Conservation (phyloP, 2,888 invertebrate species). For the Creontiades dilutus region DNA sequence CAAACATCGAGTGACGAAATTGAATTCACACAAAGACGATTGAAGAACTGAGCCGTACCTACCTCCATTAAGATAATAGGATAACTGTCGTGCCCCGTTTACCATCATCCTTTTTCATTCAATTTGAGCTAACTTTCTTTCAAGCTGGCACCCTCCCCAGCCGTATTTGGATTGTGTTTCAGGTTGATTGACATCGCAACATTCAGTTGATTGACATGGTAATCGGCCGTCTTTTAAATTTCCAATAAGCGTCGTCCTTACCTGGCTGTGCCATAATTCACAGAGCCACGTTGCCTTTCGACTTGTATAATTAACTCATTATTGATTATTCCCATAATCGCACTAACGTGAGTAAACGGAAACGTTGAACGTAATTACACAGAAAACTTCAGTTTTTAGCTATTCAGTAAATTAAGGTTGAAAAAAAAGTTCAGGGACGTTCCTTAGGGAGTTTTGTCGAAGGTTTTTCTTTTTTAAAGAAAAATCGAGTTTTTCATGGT, state of each 20-base stretch:
- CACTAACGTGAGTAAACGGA: not conserved
- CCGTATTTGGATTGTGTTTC: conserved; percentile 15
- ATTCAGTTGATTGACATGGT: not conserved
- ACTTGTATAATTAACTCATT: not conserved
- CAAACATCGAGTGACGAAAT: too few species aligned
- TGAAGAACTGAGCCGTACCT: not conserved
- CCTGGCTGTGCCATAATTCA: not conserved
- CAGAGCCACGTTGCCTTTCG: not conserved
- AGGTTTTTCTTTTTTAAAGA: too few species aligned
- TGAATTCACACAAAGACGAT: not conserved
- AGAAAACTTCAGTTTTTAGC: too few species aligned
- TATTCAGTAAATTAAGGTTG: too few species aligned
- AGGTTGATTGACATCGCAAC: conserved; percentile 27
- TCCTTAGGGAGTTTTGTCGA: too few species aligned
- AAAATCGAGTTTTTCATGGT: too few species aligned
- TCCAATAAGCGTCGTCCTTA: not conserved
- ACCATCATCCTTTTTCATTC: not conserved
- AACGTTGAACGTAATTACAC: too few species aligned
- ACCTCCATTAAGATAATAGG: conserved; percentile 28
- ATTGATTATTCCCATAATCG: not conserved
- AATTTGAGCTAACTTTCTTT: not conserved
- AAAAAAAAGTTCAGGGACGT: too few species aligned
- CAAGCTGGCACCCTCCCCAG: not conserved
- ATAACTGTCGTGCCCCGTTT: not conserved
- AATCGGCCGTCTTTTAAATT: not conserved